These are phyloP conservation scores for Julus scanicus DNA, from an alignment of 2,888 invertebrate genomes.

Conservation along the genomic window DNA sequence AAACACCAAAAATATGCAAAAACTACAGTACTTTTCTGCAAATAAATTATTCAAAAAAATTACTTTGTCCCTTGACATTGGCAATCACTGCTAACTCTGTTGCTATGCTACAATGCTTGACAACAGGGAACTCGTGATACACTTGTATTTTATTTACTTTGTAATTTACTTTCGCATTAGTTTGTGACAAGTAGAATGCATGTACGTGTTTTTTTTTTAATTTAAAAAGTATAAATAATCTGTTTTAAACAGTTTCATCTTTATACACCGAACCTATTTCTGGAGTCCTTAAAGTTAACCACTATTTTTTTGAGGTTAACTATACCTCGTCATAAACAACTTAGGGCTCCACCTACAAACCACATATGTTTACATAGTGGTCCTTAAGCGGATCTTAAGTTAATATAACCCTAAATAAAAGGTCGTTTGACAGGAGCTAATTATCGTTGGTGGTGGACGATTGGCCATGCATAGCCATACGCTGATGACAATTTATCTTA, in stretches of 20 bases:
- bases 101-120: not conserved
- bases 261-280: too few species aligned
- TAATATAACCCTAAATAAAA: not conserved
- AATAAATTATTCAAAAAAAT: too few species aligned
- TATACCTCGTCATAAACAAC: too few species aligned
- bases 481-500: constrained; percentile 15
- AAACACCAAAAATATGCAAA: too few species aligned
- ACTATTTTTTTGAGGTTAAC: too few species aligned
- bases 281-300: too few species aligned
- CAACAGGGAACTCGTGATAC: not conserved
- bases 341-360: not conserved
- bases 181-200: too few species aligned
- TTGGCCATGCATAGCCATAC: not conserved
- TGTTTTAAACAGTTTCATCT: too few species aligned
- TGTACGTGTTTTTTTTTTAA: too few species aligned
- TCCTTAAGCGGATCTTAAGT: not conserved
- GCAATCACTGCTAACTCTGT: not conserved
- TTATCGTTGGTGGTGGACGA: constrained; percentile 3
- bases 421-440: constrained; percentile 1
- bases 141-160: not conserved
- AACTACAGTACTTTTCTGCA: too few species aligned
- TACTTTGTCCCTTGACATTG: not conserved
- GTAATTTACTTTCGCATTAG: not conserved
- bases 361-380: not conserved
- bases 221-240: too few species aligned